Evolutionary conservation across 1,140 invertebrate genomes (phyloP), one percentile per base, ranked within the genome.

Genomic region (Asobara japonica): DNA sequence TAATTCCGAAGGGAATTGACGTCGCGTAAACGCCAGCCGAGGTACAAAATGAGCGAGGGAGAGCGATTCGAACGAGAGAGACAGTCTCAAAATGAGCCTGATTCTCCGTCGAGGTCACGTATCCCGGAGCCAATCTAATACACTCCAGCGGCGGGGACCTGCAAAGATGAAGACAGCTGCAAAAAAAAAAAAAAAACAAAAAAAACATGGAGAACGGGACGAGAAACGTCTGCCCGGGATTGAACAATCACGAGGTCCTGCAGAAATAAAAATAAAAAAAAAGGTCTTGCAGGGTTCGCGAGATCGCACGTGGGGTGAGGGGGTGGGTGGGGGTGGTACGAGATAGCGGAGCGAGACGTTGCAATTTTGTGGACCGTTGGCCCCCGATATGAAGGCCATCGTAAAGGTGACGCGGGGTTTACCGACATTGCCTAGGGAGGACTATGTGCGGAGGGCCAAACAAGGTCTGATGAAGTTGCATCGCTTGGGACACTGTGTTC

Each of bases 71-170:
- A 38, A 38, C 36, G 41, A 45, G 41, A 45, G 18, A 16, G 41
- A 45, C 41, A 45, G 41, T 45, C 76, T 77, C 75, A 76, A 74
- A 82, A 82, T 61, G 77, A 83, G 76, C 78, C 77, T 83, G 83
- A 83, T 83, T 85, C 78, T 79, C 77, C 70, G 80, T 83, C 83
- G 81, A 85, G 81, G 85, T 86, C 85, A 86, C 84, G 84, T 86
- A 84, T 83, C 80, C 79, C 77, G 78, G 74, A 83, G 83, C 82
- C 83, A 84, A 86, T 86, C 82, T 85, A 85, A 85, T 86, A 85
- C 79, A 84, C 82, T 85, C 76, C 41, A 25, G 6, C 30, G 29
- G 62, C 31, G 22, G 73, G 66, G 38, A 67, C 45, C 31, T 65
- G 41, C 65, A 75, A 75, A 80, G 79, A 60, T 31, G 73, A 65